These are phyloP conservation scores for Ormyrus rosae DNA, from an alignment of 2,888 invertebrate genomes.

Conservation along the genomic window DNA sequence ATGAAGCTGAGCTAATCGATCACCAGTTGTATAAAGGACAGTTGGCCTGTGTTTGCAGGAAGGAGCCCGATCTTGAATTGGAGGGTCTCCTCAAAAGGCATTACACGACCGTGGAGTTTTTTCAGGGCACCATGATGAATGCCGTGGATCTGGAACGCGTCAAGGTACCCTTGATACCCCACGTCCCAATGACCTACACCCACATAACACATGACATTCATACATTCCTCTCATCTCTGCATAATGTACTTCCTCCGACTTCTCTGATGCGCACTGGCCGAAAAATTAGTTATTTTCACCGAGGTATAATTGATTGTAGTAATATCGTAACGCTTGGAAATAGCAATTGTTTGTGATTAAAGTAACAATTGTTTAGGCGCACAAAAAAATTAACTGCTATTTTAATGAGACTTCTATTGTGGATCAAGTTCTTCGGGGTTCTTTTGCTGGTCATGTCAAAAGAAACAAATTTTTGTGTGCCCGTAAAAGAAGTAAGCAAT, in stretches of 20 bases:
- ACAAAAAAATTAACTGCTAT: too few relatives aligned
- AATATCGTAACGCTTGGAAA: too few relatives aligned
- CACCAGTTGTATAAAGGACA: slow-evolving; percentile 68
- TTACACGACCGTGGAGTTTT: slow-evolving; percentile 99
- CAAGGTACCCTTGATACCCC: slow-evolving; percentile 86
- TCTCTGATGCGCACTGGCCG: not conserved
- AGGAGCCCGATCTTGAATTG: slow-evolving; percentile 99
- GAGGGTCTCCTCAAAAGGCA: slow-evolving; percentile 99
- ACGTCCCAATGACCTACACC: not conserved
- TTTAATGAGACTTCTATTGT: too few relatives aligned
- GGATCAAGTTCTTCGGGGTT: too few relatives aligned
- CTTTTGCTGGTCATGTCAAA: too few relatives aligned
- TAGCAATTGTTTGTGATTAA: too few relatives aligned
- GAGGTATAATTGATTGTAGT: too few relatives aligned
- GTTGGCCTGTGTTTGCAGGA: slow-evolving; percentile 84
- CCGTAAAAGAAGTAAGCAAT: too few relatives aligned
- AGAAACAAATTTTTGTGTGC: too few relatives aligned
- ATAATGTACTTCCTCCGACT: not conserved
- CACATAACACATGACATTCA: slow-evolving; percentile 16
- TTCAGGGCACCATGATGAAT: slow-evolving; percentile 99
- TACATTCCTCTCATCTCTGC: not conserved
- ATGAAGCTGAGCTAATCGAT: not conserved
- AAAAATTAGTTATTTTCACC: too few relatives aligned
- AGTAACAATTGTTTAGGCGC: too few relatives aligned
- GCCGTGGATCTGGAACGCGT: slow-evolving; percentile 99